A percentile compares a stretch with the other conserved stretches of the same genome.
Evolutionary conservation across 1,140 invertebrate species (phyloP).

Genomic region (Coboldia fuscipes): DNA sequence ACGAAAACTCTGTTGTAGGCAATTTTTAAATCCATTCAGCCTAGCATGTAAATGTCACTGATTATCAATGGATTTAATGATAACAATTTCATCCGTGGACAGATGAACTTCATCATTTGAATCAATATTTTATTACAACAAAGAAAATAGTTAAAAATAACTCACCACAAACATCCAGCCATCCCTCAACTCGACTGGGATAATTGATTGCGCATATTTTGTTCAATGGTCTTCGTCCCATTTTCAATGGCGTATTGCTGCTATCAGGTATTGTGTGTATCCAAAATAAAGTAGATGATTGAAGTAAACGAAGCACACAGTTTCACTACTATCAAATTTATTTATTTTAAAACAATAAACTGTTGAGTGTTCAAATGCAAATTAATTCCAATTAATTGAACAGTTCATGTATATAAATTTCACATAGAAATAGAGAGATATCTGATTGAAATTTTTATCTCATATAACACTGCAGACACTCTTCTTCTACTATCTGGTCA

Average conservation of each 20-base stretch:
- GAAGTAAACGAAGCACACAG: too few relatives aligned
- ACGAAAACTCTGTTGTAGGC: not conserved
- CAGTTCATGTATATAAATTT: not conserved
- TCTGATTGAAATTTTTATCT: conserved; percentile 7
- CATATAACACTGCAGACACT: too few relatives aligned
- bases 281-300: too few relatives aligned
- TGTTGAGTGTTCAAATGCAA: not conserved
- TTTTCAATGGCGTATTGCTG: too few relatives aligned
- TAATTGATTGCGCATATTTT: conserved; percentile 26
- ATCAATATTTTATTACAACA: too few relatives aligned
- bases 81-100: too few relatives aligned
- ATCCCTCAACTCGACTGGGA: conserved; percentile 45
- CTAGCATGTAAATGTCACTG: not conserved
- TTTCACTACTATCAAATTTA: not conserved
- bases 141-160: conserved; percentile 8
- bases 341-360: not conserved
- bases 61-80: too few relatives aligned
- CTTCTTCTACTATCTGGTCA: too few relatives aligned
- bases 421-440: conserved; percentile 8
- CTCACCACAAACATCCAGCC: conserved; percentile 46
- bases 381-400: too few relatives aligned
- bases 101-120: too few relatives aligned
- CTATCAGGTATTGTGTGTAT: too few relatives aligned
- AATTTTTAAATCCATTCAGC: not conserved
- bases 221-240: too few relatives aligned